Base-by-base conservation (phyloP, 2,797 vertebrate genomes). In the Falco peregrinus region DNA sequence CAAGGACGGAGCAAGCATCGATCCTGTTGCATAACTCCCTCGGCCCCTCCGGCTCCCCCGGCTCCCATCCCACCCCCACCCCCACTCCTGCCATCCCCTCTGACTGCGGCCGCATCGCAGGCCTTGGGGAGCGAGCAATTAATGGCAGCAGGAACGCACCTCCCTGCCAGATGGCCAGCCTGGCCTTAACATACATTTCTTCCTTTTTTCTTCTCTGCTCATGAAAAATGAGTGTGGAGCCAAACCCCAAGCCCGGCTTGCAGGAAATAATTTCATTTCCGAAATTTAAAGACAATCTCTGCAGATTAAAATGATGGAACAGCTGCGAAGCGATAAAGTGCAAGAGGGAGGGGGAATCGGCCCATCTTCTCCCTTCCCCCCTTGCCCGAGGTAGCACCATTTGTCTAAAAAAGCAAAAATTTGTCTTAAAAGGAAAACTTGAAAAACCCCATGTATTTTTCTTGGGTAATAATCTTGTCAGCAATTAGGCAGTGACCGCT, bases 281-380 rank as follows among this genome's bases (percentile, higher is more conserved):
- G 60, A 95, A 95, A 93, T 84, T 68, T 78, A 63, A 89, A 90
- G 78, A 57, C 85, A 65, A 90, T 95, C 89, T 95, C 95, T 3
- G 17, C 85, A 90, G 97, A 97, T 97, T 96, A 96, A 95, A 92
- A 86, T 53, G 83, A 78, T n/a, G 67, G 84, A 96, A 89, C 95
- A 96, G 83, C 90, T 96, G 93, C 2, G 69, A 67, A 80, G 56
- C 3, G 3, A 70, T 51, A 53, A 65, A 87, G 68, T 17, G 70
- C 43, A 45, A 29, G 33, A 41, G 73, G 84, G 84, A 77, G 89
- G 82, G 80, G 82, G 43, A 12, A 25, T 12, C 0, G 2, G 37
- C 41, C 60, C 33, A 3, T 41, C 61, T 56, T 63, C 37, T 91
- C 90, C 63, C 68, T 68, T 45, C 33, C 45, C 35, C 28, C 31